phyloP scores from a whole-genome alignment of 2,797 vertebrate genomes.

The Enteromius treurensis region DNA sequence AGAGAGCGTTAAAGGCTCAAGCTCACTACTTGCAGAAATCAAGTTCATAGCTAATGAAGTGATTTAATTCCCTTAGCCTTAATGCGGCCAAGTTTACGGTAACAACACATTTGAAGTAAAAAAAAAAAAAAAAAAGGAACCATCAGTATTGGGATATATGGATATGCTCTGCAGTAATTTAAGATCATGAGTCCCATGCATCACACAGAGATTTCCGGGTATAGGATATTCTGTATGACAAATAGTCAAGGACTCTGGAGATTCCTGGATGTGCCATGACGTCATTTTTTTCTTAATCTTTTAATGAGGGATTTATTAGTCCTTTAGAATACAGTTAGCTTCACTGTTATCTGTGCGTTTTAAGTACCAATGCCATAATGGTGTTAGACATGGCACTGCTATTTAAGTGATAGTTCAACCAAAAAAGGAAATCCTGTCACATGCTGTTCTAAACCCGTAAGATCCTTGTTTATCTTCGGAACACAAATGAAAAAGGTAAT shows the following conservation, averaged over 20 bases:
- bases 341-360: neutral
- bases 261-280: neutral
- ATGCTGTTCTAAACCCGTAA: too few species aligned
- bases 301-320: neutral
- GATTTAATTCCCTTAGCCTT: neutral
- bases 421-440: neutral
- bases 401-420: neutral
- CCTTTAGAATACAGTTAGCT: neutral
- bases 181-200: neutral
- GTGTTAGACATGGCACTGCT: neutral
- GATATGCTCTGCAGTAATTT: neutral
- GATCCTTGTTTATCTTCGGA: too few species aligned
- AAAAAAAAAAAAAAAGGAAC: neutral
- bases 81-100: conserved; percentile 17
- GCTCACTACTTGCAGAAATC: neutral
- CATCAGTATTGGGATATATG: neutral
- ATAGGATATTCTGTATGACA: neutral
- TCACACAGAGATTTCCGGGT: neutral
- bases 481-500: neutral
- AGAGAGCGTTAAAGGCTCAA: neutral
- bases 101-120: neutral
- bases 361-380: neutral
- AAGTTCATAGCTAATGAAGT: neutral
- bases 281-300: neutral
- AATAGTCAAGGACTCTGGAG: neutral